phyloP scores from a whole-genome alignment of 1,140 invertebrate genomes.

The Galleria mellonella region DNA sequence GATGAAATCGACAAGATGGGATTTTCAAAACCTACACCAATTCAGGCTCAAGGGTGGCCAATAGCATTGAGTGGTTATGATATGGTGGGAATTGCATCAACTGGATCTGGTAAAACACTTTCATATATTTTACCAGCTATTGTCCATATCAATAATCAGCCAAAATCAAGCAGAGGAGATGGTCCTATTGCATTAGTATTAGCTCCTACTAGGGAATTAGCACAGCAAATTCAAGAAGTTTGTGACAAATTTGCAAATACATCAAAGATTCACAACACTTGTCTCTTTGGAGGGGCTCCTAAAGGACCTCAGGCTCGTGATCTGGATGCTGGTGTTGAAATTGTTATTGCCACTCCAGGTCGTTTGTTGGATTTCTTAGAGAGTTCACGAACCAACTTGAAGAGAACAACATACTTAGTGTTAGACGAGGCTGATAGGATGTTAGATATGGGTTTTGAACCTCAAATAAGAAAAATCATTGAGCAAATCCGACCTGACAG shows the following conservation, averaged over 20 bases:
- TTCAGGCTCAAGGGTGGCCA: conserved; percentile 94
- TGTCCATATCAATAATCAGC: conserved; percentile 95
- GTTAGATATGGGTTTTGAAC: conserved; percentile 99
- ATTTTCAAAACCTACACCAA: conserved; percentile 91
- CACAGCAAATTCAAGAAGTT: conserved; percentile 97
- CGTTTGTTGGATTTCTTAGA: conserved; percentile 97
- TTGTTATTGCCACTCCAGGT: conserved; percentile 96
- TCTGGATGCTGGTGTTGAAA: conserved; percentile 90
- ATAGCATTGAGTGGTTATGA: conserved; percentile 94
- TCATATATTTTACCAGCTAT: conserved; percentile 90
- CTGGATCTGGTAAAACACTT: conserved; percentile 94
- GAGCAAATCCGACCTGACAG: conserved; percentile 91
- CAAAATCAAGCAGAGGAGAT: conserved; percentile 87
- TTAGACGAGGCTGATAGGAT: conserved; percentile 97
- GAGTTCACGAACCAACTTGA: conserved; percentile 91
- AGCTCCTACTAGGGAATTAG: conserved; percentile 95
- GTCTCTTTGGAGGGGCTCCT: conserved; percentile 96
- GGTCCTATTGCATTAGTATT: conserved; percentile 94
- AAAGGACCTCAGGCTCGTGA: conserved; percentile 89
- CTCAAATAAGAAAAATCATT: conserved; percentile 98
- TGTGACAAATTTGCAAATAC: conserved; percentile 92
- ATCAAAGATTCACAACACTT: conserved; percentile 91
- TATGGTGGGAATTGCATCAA: conserved; percentile 96
- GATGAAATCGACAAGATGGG: conserved; percentile 86
- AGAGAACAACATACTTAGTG: conserved; percentile 94